Evolutionary conservation across 2,888 invertebrate species (phyloP).

Genomic region (Hipparchia semele): DNA sequence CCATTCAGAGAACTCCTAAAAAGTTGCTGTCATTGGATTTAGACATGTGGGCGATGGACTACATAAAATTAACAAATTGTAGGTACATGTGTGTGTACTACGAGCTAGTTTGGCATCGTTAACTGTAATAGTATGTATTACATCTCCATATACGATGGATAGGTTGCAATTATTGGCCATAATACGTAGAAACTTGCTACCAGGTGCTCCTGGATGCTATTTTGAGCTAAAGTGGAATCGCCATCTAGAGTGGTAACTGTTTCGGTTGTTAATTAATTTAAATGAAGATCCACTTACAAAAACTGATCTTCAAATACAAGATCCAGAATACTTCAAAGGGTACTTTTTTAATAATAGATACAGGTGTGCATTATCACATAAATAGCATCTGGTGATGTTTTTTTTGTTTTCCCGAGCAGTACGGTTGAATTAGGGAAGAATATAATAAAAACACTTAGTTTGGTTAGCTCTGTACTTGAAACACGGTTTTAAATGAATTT

Average conservation of each 20-base stretch:
- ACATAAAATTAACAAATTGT: slow-evolving; percentile 26
- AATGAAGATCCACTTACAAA: neutral
- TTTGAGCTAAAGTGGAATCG: neutral
- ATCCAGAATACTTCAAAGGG: neutral
- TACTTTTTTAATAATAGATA: neutral
- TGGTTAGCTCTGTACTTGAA: too few relatives aligned
- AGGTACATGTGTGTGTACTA: slow-evolving; percentile 14
- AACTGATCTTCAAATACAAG: neutral
- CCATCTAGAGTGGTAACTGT: neutral
- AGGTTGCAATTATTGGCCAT: slow-evolving; percentile 25
- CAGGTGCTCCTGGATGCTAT: slow-evolving; percentile 24
- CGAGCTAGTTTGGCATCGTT: slow-evolving; percentile 23
- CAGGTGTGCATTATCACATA: neutral
- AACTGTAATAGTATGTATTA: slow-evolving; percentile 28
- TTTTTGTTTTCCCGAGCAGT: too few relatives aligned
- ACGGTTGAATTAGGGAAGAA: too few relatives aligned
- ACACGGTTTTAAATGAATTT: too few relatives aligned
- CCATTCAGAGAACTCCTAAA: slow-evolving; percentile 21
- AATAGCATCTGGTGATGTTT: neutral
- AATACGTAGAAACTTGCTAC: slow-evolving; percentile 26
- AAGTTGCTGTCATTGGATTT: slow-evolving; percentile 28
- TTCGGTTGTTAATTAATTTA: neutral
- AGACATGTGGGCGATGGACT: slow-evolving; percentile 22
- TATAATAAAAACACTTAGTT: too few relatives aligned
- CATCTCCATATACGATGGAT: slow-evolving; percentile 31